Evolutionary conservation across 2,888 invertebrate genomes (phyloP).

Genomic region (Brachypalpus laphriformis): DNA sequence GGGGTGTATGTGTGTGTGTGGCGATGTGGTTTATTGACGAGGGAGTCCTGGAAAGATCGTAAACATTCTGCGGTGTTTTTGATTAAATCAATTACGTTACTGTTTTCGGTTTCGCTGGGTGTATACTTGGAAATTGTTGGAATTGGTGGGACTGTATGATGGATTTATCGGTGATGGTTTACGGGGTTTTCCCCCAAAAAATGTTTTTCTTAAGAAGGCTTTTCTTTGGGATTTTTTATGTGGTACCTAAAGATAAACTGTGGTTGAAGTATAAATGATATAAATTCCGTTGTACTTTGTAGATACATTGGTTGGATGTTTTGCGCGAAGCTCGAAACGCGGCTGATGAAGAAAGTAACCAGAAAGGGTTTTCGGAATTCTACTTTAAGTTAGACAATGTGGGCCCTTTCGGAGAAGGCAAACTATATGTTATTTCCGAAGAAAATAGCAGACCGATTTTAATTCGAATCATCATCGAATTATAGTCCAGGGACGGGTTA

Average conservation of each 20-base stretch:
- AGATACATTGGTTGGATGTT: no score
- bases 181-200: background rate
- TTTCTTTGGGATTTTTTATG: background rate
- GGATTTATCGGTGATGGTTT: slow-evolving; percentile 35
- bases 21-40: slow-evolving; percentile 66
- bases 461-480: no score
- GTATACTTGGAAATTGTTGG: background rate
- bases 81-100: slow-evolving; percentile 71
- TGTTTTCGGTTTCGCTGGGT: slow-evolving; percentile 19
- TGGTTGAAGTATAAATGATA: background rate
- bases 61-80: slow-evolving; percentile 70
- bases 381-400: no score
- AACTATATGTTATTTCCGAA: no score
- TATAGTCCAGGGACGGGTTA: no score
- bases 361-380: no score
- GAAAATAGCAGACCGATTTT: no score
- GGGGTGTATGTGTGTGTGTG: slow-evolving; percentile 24
- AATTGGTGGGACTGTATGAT: slow-evolving; percentile 15
- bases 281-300: no score
- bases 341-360: no score
- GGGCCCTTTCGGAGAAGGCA: no score
- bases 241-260: background rate
- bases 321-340: no score
- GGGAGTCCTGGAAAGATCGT: slow-evolving; percentile 60
- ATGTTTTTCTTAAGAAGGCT: no score